Base-by-base conservation (phyloP, 1,140 invertebrate genomes). In the Meloidogyne chitwoodi region DNA sequence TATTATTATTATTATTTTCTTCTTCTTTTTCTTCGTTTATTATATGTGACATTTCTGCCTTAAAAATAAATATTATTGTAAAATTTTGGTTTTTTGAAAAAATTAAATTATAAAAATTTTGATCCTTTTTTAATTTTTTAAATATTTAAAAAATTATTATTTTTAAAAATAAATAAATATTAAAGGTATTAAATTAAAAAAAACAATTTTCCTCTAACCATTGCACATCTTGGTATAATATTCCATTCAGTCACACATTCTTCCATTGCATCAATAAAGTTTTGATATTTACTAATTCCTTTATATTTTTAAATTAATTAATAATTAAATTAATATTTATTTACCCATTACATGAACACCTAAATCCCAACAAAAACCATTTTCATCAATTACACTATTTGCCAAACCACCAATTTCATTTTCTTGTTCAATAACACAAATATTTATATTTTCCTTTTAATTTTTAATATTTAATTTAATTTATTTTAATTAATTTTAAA, bases 291-390 rank as follows among this genome's bases (percentile, higher is more conserved):
- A 22, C 65, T 67, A 31, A 67, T 41, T n/a, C 65, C 56, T 75
- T 24, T n/a, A 34, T 67, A 31, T 5, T 31, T 31, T 31, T 41
- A 41, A n/a, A n/a, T 31, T n/a, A 78, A 75, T 75, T n/a, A n/a
- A n/a, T n/a, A n/a, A n/a, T 41, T 44, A 44, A 75, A 27, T 19
- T 22, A 72, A 29, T n/a, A n/a, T 38, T 31, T 24, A 77, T 8
- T 61, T 75, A 19, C 79, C 79, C 26, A 68, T 80, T 19, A 81
- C 78, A 70, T 81, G 80, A 26, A 81, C 78, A 41, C 80, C 80
- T 4, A 82, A 31, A 68, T 81, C 80, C 80, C 80, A 81, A 67
- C 56, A 71, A 61, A 81, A 81, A 26, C 80, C 80, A 31, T 75
- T 38, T 48, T 65, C 27, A 44, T 81, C 80, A 12, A 63, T 74